Evolutionary conservation across 2,113 vertebrate species (phyloP).

Genomic region (Meleagris gallopavo): DNA sequence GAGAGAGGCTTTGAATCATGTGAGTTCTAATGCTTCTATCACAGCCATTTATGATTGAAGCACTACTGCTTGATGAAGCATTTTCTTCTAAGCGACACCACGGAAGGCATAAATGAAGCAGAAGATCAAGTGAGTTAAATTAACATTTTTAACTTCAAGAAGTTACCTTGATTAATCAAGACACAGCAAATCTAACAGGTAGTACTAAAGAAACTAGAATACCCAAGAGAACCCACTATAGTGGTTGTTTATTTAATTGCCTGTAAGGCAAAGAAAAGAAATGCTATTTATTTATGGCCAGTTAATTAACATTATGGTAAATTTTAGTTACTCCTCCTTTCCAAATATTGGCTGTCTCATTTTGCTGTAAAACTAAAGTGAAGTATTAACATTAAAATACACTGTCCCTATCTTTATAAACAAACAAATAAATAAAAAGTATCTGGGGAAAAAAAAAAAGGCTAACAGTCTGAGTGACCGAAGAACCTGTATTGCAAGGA

Average conservation of each 20-base stretch:
- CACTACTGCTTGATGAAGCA: conserved; percentile 52
- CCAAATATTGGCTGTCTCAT: not conserved
- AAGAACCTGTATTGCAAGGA: not conserved
- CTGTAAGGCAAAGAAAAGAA: not conserved
- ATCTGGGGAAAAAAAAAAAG: too few species aligned
- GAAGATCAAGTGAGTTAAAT: conserved; percentile 57
- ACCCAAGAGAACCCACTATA: not conserved
- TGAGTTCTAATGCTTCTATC: not conserved
- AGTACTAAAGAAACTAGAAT: not conserved
- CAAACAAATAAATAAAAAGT: too few species aligned
- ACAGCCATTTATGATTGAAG: conserved; percentile 49
- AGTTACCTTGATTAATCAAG: conserved; percentile 58
- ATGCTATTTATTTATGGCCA: not conserved
- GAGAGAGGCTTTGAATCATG: not conserved
- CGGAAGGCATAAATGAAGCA: conserved; percentile 58
- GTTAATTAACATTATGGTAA: not conserved
- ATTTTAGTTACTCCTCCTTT: not conserved
- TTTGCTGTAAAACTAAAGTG: not conserved
- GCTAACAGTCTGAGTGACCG: not conserved
- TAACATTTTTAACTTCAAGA: conserved; percentile 64
- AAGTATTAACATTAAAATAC: not conserved
- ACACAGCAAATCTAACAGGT: conserved; percentile 1
- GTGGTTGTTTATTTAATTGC: not conserved
- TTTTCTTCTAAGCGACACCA: conserved; percentile 57
- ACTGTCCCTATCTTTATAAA: not conserved